Conservation (phyloP, 1,140 invertebrate genomes). For the Arctopsyche grandis region DNA sequence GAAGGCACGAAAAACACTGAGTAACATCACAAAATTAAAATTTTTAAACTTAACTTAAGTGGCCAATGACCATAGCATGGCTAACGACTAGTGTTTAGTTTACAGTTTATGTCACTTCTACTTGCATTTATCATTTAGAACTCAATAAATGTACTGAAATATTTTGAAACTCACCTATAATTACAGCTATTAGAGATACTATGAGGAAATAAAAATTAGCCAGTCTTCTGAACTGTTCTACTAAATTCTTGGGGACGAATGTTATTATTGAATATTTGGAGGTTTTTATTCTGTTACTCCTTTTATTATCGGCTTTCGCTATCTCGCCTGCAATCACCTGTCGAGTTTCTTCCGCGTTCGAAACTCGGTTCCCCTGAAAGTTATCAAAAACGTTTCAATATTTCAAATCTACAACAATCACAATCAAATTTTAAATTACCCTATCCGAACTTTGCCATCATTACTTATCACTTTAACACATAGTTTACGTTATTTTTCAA, state of each 20-base stretch:
- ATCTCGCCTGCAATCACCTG: conserved; percentile 68
- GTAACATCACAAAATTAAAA: too few relatives aligned
- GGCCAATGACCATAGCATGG: too few relatives aligned
- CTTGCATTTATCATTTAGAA: not conserved
- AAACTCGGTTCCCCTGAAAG: conserved; percentile 69
- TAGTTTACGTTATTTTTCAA: too few relatives aligned
- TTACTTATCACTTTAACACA: too few relatives aligned
- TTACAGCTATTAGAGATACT: conserved; percentile 73
- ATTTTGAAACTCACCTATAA: conserved; percentile 67
- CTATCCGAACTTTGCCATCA: too few relatives aligned
- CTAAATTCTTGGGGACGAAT: conserved; percentile 86
- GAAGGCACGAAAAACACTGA: too few relatives aligned
- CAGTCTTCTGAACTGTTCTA: conserved; percentile 85
- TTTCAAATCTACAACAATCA: too few relatives aligned
- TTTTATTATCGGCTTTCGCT: conserved; percentile 62
- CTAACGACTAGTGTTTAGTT: too few relatives aligned
- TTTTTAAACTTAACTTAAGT: too few relatives aligned
- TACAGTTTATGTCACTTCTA: too few relatives aligned
- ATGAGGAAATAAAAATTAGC: conserved; percentile 89
- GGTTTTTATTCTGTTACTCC: conserved; percentile 71
- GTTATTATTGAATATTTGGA: conserved; percentile 82
- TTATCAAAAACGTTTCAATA: too few relatives aligned
- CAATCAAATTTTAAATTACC: too few relatives aligned
- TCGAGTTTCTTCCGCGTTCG: conserved; percentile 66
- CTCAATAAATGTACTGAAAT: not conserved